Evolutionary conservation across 2,113 vertebrate genomes (phyloP).

Genomic region (Clupea harengus): DNA sequence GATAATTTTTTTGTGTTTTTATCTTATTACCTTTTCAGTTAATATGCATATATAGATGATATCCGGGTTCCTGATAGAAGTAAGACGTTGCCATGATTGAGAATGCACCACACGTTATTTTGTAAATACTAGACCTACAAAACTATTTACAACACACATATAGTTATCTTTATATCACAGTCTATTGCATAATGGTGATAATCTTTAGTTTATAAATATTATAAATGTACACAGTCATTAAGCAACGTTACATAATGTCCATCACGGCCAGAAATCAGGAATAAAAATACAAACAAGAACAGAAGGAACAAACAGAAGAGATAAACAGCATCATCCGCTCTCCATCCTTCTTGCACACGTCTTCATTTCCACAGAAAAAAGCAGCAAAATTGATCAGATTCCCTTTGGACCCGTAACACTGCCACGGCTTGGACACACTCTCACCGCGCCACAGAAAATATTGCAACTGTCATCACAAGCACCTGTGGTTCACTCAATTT

Average conservation of each 20-base stretch:
- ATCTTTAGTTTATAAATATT: conserved; percentile 85
- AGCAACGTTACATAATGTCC: conserved; percentile 70
- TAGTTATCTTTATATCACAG: conserved; percentile 86
- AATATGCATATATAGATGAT: conserved; percentile 67
- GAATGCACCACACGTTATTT: conserved; percentile 85
- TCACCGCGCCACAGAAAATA: conserved; percentile 44
- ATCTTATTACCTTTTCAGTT: conserved; percentile 54
- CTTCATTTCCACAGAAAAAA: conserved; percentile 52
- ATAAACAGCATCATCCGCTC: conserved; percentile 63
- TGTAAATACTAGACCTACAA: conserved; percentile 84
- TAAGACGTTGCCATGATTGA: conserved; percentile 88
- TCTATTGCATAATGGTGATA: conserved; percentile 83
- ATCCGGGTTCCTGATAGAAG: conserved; percentile 85
- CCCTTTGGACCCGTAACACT: conserved; percentile 76
- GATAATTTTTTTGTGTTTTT: conserved; percentile 56
- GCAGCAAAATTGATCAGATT: conserved; percentile 65
- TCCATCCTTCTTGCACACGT: conserved; percentile 46
- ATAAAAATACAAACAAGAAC: conserved; percentile 60
- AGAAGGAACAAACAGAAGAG: background rate
- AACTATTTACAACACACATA: conserved; percentile 94
- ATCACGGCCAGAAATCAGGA: conserved; percentile 68
- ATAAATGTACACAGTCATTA: conserved; percentile 79
- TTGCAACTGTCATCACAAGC: conserved; percentile 52
- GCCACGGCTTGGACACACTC: conserved; percentile 61
- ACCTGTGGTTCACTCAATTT: conserved; percentile 45